Base-by-base conservation (phyloP, 2,888 invertebrate genomes). In the Pollenia angustigena region DNA sequence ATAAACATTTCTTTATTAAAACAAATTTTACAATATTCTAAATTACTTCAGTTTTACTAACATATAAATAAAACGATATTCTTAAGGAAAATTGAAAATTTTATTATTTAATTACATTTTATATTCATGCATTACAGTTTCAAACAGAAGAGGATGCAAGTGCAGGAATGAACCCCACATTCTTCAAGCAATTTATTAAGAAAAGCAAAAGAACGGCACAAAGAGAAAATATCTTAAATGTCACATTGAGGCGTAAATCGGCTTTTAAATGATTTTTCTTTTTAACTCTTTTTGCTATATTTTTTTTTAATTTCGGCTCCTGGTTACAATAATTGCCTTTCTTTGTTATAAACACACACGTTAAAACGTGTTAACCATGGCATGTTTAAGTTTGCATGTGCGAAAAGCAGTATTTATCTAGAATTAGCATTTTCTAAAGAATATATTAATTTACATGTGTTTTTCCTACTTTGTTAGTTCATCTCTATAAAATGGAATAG, bases 361-460 rank as follows among this genome's bases (percentile, higher is more conserved):
- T 56, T n/a, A n/a, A n/a, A n/a, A 8, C 32, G 48, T 16, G 52
- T 8, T n/a, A 75, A 32, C 7, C 50, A 50, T 62, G 50, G 50
- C 40, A 60, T 52, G 18, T 16, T 56, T 76, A 54, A 54, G 52
- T 42, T 75, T 74, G 18, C 62, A 40, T 48, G 16, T 46, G 11
- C 58, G 68, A 76, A 75, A 62, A 16, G 46, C 68, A 46, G 18
- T 75, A 69, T 76, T 68, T 76, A 69, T 66, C 42, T 66, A 58
- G 74, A 56, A 74, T 74, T 74, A 75, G 48, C 18, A 66, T 72
- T 64, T 83, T 66, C 72, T 52, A 50, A 56, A 32, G 62, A 78
- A 83, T 58, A 50, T 83, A 78, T 72, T 83, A 66, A 83, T 79
- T 78, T 78, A 52, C 56, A 79, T 66, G 71, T 56, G 56, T 62